Evolutionary conservation across 2,797 vertebrate species (phyloP), one percentile per base, ranked within the genome.

Genomic region (Chloroceryle inda): DNA sequence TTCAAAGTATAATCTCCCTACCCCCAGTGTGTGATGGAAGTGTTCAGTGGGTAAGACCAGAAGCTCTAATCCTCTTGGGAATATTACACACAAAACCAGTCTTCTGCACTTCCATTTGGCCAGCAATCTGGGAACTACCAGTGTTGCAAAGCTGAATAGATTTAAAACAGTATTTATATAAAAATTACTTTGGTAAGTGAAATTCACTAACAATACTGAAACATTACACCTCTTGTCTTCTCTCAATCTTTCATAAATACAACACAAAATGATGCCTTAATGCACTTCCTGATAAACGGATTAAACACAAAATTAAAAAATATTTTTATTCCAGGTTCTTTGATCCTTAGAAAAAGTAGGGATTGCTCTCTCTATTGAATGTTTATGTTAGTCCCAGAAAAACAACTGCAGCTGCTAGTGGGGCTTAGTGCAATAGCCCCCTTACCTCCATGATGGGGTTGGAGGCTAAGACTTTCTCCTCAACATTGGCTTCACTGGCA

Each of bases 381-480:
- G 27, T 24, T 44, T 62, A 13, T 7, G 10, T 42, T 38, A 73
- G 31, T 6, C 11, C n/a, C 55, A 59, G 44, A 81, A 62, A 1
- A 85, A 3, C 5, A 52, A 52, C 8, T 23, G 58, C 35, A 89
- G 88, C 24, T 14, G 27, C 67, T 20, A 38, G 33, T n/a, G 35
- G 23, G 26, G 22, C 12, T 56, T 85, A 79, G 35, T 4, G 40
- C 56, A 62, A 53, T 2, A 74, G 50, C 47, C 67, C 23, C 87
- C 98, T 99, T 97, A 99, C 99, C 99, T 99, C 99, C 99, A 99
- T 99, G 97, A 99, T 99, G 84, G 99, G 99, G 95, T 99, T 99
- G 96, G 99, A 99, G 35, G 99, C 99, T 98, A 99, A 96, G 49
- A 99, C 99, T 42, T 99, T 99, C 89, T 99, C 98, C 95, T 99